These are phyloP conservation scores for Pomatostomus ruficeps DNA, from an alignment of 2,113 vertebrate species.

Conservation along the genomic window DNA sequence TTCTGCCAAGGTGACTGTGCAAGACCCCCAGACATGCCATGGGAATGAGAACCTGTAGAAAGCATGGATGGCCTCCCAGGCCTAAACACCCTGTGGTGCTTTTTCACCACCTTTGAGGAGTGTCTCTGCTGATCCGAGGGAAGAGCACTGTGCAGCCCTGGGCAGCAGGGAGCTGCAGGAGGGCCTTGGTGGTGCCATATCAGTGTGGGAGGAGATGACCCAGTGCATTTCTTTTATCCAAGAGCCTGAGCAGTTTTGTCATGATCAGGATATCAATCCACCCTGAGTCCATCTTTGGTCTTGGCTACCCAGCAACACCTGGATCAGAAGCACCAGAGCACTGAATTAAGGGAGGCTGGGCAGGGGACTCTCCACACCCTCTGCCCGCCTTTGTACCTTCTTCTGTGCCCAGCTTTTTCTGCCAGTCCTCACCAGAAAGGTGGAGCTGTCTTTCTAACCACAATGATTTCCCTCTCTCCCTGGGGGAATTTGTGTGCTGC, in stretches of 20 bases:
- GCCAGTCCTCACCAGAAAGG: not conserved
- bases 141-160: not conserved
- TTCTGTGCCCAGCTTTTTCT: not conserved
- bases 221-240: not conserved
- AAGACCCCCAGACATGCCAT: not conserved
- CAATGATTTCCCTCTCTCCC: accelerated
- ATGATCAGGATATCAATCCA: not conserved
- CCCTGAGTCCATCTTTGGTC: not conserved
- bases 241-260: not conserved
- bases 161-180: not conserved
- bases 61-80: not conserved
- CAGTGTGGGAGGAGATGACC: not conserved
- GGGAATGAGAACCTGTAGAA: not conserved
- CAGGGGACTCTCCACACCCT: not conserved
- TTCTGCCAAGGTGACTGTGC: not conserved
- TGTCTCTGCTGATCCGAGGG: not conserved
- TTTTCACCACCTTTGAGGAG: not conserved
- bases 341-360: not conserved
- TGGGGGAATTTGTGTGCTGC: not conserved
- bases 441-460: not conserved
- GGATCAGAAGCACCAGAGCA: not conserved
- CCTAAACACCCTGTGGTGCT: accelerated
- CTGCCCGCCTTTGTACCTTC: not conserved
- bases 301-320: not conserved
- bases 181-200: not conserved